phyloP scores from a whole-genome alignment of 2,797 vertebrate species.

The Poeciliopsis infans region DNA sequence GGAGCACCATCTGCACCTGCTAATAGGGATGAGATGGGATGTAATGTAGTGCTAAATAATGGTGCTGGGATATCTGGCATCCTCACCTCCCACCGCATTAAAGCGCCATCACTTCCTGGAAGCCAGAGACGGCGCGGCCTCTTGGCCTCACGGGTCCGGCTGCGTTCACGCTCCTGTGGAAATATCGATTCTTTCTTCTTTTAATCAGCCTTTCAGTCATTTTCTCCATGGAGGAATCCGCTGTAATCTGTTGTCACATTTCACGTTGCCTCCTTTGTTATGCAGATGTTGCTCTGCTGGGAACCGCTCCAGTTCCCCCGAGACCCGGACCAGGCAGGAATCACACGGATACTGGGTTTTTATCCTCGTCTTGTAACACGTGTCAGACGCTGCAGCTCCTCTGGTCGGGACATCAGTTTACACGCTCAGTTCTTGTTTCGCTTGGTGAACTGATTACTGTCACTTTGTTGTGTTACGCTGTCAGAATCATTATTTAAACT shows the following conservation, averaged over 20 bases:
- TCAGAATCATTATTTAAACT: neutral
- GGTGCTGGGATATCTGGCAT: conserved; percentile 61
- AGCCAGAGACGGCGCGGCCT: conserved; percentile 52
- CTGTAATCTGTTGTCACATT: conserved; percentile 16
- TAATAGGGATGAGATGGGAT: conserved; percentile 71
- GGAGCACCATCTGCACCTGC: conserved; percentile 71
- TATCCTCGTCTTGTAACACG: neutral
- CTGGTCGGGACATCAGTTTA: conserved; percentile 8
- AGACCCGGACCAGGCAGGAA: neutral
- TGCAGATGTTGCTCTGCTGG: neutral
- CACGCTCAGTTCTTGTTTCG: conserved; percentile 6
- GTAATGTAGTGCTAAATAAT: conserved; percentile 78
- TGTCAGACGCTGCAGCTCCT: neutral
- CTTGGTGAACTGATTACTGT: conserved; percentile 7
- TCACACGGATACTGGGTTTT: neutral
- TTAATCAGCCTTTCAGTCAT: conserved; percentile 23
- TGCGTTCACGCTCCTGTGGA: conserved; percentile 41
- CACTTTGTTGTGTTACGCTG: neutral
- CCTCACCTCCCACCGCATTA: conserved; percentile 48
- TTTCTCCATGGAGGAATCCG: conserved; percentile 7
- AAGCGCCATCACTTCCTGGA: conserved; percentile 54
- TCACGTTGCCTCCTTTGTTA: neutral
- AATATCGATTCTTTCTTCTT: conserved; percentile 17
- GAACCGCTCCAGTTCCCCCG: neutral
- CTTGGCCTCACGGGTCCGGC: conserved; percentile 35